Base-by-base conservation (phyloP, 2,797 vertebrate species). In the Coendou prehensilis region DNA sequence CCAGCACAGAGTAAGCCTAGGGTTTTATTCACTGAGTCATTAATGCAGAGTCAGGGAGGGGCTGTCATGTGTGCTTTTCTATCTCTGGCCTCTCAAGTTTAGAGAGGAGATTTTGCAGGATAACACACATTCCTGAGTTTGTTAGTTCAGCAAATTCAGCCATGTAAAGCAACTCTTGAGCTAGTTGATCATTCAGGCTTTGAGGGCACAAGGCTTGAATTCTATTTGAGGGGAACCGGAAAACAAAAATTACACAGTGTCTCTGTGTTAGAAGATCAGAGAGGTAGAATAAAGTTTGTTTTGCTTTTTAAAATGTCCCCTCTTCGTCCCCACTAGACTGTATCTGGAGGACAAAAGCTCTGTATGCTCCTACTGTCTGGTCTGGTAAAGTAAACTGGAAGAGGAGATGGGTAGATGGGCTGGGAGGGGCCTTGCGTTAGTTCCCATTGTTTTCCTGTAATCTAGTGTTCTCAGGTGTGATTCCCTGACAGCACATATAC, bases 121-220 rank as follows among this genome's bases (percentile, higher is more conserved):
- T n/a, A 87, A 63, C 89, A 61, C 30, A 82, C 87, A 76, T 89
- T 94, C 87, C 89, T 83, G 79, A 89, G 76, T 87, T 47, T 79
- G 91, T 88, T 87, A 7, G 61, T 89, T 89, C 23, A 30, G 83
- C 45, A 69, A 52, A 22, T 28, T 91, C 26, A 91, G 52, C 79
- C 61, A 54, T 47, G 7, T 52, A 73, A 79, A 37, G 37, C n/a
- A 9, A 61, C 78, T 95, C 56, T 67, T 23, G 64, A 78, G 57
- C 61, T 45, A 3, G 30, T 45, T 61, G 28, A 17, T 89, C 83
- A 57, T 82, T 93, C 78, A 79, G 10, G 75, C 87, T 93, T 79
- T 75, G 71, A 93, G 79, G 73, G 18, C 41, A 20, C 47, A 57
- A 56, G 54, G 57, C 33, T 80, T 52, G 76, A 94, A 83, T 71